Percentiles rank a stretch among this genome's conserved stretches.
Evolutionary conservation across 2,888 invertebrate species (phyloP).

Genomic region (Hirtodrosophila histrioides): DNA sequence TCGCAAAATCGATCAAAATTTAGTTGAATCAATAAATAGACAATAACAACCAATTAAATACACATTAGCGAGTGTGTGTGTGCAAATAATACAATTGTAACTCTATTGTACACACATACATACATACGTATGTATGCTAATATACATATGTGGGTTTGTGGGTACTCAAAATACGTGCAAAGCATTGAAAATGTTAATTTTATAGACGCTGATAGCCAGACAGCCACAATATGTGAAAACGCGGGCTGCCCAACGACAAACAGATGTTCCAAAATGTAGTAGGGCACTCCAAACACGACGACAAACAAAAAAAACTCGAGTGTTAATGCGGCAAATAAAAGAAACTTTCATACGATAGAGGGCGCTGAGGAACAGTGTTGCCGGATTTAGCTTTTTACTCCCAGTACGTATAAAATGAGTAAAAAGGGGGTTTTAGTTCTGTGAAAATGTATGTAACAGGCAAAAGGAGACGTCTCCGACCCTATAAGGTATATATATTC

Average conservation of each 20-base stretch:
- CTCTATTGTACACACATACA: conserved; percentile 7
- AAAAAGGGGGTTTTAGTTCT: no score
- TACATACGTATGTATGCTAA: conserved; percentile 21
- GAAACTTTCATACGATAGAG: conserved; percentile 24
- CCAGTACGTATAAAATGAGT: no score
- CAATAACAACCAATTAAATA: conserved; percentile 31
- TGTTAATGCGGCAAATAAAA: conserved; percentile 28
- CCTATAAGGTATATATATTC: no score
- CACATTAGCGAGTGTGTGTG: conserved; percentile 15
- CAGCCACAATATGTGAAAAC: neutral
- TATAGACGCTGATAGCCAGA: conserved; percentile 19
- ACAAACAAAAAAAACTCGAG: conserved; percentile 38
- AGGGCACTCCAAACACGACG: conserved; percentile 3
- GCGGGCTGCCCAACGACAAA: conserved; percentile 6
- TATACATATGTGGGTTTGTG: conserved; percentile 14
- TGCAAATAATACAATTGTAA: conserved; percentile 12
- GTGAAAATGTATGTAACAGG: no score
- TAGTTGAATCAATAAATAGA: conserved; percentile 47
- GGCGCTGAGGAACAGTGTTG: conserved; percentile 9
- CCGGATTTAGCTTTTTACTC: no score
- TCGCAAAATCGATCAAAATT: conserved; percentile 41
- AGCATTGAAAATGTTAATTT: conserved; percentile 40
- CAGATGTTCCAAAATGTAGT: conserved; percentile 47
- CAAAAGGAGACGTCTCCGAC: no score
- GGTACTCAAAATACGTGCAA: conserved; percentile 40